Base-by-base conservation (phyloP, 2,888 invertebrate genomes). In the Punctoribates punctum region DNA sequence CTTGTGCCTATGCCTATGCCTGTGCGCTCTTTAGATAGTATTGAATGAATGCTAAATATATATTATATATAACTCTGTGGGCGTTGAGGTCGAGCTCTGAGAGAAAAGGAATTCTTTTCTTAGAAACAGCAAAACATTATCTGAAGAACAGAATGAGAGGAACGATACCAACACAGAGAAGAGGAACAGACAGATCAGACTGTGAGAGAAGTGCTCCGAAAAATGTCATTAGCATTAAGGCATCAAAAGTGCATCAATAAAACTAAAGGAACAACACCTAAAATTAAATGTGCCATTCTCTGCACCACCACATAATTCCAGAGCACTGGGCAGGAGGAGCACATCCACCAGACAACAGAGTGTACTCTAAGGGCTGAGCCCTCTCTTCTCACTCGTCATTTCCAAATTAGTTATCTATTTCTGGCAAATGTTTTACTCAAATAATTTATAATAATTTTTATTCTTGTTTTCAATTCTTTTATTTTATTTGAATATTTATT, bases 151-250 rank as follows among this genome's bases (percentile, higher is more conserved):
- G 60, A 60, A 20, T 20, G 60, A 5, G 60, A 60, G 27, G 27
- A 60, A 20, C 15, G 27, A 62, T 15, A 34, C 8, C 17, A 17
- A 65, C 11, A 54, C 20, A 54, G 34, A 17, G 34, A 1, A 65
- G 23, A 11, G 67, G 11, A 67, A 34, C 25, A 27, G 27, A 60
- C 17, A 67, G 67, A 42, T 27, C 60, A 25, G 60, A 25, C 25
- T 57, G 38, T 13, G 67, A 67, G 11, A 54, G 9, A 54, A 54
- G 20, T 25, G 25, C 25, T 25, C 6, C 6, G 38, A 67, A 20
- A 67, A 67, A 67, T 67, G 67, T 67, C 38, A 67, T 67, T 67
- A 67, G 29, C 67, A 67, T 60, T 60, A 60, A 60, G 60, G 60
- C 60, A 60, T 60, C 27, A 60, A 27, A 60, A 57, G 57, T 17